Conservation (phyloP, 2,797 vertebrate species). For the Danio aesculapii region DNA sequence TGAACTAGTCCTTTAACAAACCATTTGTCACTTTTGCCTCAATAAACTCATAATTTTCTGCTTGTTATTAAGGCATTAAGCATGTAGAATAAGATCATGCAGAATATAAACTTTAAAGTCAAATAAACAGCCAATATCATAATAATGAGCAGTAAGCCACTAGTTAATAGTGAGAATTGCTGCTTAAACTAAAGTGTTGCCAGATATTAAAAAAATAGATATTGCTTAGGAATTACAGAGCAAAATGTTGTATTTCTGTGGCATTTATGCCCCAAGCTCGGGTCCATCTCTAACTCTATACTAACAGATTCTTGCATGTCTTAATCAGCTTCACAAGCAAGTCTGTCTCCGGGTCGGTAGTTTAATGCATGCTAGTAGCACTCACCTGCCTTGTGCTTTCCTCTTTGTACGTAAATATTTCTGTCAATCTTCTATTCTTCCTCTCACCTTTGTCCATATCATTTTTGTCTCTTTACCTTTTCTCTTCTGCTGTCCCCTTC, state of each 20-base stretch:
- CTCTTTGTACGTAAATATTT: constrained; percentile 57
- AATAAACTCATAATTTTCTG: no score
- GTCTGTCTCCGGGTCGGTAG: constrained; percentile 48
- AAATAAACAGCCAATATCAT: no score
- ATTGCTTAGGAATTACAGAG: neutral
- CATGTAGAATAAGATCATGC: no score
- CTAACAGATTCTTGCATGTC: constrained; percentile 9
- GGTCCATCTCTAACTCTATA: neutral
- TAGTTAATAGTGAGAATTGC: no score
- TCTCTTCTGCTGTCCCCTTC: constrained; percentile 39
- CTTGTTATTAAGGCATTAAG: no score
- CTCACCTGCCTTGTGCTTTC: constrained; percentile 60
- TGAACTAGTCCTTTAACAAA: no score
- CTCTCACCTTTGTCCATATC: constrained; percentile 37
- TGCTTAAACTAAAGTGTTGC: no score
- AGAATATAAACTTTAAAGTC: no score
- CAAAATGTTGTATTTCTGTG: neutral
- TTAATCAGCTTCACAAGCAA: neutral
- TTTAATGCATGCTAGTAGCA: constrained; percentile 61
- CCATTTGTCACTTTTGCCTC: no score
- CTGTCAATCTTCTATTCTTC: constrained; percentile 56
- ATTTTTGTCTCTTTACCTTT: constrained; percentile 36
- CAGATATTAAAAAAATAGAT: neutral
- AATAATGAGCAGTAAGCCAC: no score
- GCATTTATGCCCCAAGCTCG: neutral